Evolutionary conservation across 2,797 vertebrate genomes (phyloP).

Genomic region (Arctocebus calabarensis): DNA sequence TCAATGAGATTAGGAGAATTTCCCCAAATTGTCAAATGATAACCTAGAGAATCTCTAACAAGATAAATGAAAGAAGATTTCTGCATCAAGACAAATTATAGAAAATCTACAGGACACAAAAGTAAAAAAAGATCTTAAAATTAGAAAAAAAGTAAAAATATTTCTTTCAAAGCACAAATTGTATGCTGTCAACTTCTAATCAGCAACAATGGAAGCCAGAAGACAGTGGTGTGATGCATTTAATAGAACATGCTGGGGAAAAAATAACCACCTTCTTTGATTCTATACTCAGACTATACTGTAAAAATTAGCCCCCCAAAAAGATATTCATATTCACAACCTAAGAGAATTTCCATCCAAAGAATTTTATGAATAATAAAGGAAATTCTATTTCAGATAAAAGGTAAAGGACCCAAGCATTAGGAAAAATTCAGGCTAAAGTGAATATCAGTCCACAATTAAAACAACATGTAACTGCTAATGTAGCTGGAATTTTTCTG

Average conservation of each 20-base stretch:
- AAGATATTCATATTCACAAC: background rate
- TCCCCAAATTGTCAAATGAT: background rate
- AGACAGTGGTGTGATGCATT: background rate
- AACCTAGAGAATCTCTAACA: background rate
- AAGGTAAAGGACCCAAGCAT: background rate
- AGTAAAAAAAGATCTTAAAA: background rate
- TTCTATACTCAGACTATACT: background rate
- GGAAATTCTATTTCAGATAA: constrained; percentile 11
- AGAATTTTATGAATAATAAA: background rate
- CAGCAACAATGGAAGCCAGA: background rate
- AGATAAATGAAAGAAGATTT: background rate
- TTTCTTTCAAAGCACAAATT: background rate
- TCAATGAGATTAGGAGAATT: background rate
- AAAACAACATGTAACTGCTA: background rate
- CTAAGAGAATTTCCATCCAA: background rate
- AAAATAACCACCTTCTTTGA: background rate
- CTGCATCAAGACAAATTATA: background rate
- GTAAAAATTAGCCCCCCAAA: background rate
- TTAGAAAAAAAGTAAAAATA: background rate
- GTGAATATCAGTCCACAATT: background rate
- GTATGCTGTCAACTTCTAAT: background rate
- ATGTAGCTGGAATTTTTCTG: too few relatives aligned
- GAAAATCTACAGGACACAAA: background rate
- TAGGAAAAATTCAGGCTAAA: background rate
- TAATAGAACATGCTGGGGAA: background rate